Percentiles rank a stretch among this genome's conserved stretches.
Conservation (phyloP, 2,113 vertebrate species). For the Fulica atra region DNA sequence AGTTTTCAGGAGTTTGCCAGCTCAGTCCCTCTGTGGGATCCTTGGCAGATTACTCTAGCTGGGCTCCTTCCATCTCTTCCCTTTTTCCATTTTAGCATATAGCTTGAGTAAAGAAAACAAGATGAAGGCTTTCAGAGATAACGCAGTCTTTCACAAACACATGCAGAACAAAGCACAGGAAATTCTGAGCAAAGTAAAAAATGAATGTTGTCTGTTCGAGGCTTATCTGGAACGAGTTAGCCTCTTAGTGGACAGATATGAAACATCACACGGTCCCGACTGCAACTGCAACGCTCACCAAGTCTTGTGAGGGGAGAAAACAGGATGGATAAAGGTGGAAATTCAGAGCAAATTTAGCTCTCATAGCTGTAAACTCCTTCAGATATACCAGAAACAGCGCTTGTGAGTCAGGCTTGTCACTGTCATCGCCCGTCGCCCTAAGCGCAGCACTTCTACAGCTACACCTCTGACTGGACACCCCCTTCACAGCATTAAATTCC, state of each 20-base stretch:
- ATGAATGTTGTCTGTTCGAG: conserved; percentile 31
- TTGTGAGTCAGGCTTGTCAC: background rate
- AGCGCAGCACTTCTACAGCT: background rate
- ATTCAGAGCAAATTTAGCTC: background rate
- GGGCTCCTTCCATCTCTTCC: conserved; percentile 67
- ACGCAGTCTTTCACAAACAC: conserved; percentile 15
- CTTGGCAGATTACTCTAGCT: conserved; percentile 56
- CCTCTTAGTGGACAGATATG: conserved; percentile 50
- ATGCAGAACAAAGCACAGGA: conserved; percentile 69
- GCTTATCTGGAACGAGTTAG: conserved; percentile 62
- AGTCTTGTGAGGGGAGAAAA: background rate
- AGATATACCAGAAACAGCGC: background rate
- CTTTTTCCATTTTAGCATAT: conserved; percentile 14
- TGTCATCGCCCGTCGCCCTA: background rate
- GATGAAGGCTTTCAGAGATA: conserved; percentile 59
- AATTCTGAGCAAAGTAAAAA: conserved; percentile 64
- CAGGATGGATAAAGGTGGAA: background rate
- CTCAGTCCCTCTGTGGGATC: conserved; percentile 41
- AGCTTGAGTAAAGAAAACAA: conserved; percentile 58
- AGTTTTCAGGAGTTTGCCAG: conserved; percentile 50
- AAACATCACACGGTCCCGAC: background rate
- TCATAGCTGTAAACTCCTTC: background rate
- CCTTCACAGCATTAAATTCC: background rate
- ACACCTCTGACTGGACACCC: background rate
- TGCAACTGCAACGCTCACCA: background rate